These are phyloP conservation scores for Chionoecetes opilio DNA, from an alignment of 1,140 invertebrate genomes.

Conservation along the genomic window DNA sequence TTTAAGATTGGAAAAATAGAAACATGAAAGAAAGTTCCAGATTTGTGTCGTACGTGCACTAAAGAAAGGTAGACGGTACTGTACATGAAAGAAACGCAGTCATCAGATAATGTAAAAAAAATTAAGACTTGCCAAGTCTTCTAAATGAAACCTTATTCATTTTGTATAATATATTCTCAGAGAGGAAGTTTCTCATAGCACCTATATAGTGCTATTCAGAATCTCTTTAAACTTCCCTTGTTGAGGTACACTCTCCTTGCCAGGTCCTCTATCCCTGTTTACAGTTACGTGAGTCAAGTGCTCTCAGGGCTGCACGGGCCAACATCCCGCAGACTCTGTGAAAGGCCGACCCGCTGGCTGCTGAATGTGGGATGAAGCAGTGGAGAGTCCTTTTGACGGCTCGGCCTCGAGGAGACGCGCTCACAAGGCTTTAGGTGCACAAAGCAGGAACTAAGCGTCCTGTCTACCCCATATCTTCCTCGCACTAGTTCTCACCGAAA, in stretches of 20 bases:
- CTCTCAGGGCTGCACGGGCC: neutral
- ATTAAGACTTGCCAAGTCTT: neutral
- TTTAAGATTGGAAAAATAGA: too few relatives aligned
- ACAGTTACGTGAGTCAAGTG: conserved; percentile 27
- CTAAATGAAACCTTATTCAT: neutral
- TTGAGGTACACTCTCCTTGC: neutral
- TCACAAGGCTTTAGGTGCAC: neutral
- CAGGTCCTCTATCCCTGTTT: neutral
- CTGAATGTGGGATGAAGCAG: conserved; percentile 27
- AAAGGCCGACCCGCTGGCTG: neutral
- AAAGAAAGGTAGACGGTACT: too few relatives aligned
- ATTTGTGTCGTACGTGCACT: too few relatives aligned
- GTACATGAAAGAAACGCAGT: neutral
- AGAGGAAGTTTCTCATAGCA: neutral
- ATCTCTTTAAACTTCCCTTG: neutral
- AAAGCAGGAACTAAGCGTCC: neutral
- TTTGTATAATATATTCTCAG: too few relatives aligned
- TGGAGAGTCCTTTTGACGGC: neutral
- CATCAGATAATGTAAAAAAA: neutral
- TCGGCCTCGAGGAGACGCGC: neutral
- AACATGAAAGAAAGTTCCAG: too few relatives aligned
- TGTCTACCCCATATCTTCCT: neutral
- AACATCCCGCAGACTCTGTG: neutral
- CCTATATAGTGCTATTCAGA: neutral
- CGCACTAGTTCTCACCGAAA: neutral